phyloP scores from a whole-genome alignment of 1,140 invertebrate species.

The Neoseiulus cucumeris region DNA sequence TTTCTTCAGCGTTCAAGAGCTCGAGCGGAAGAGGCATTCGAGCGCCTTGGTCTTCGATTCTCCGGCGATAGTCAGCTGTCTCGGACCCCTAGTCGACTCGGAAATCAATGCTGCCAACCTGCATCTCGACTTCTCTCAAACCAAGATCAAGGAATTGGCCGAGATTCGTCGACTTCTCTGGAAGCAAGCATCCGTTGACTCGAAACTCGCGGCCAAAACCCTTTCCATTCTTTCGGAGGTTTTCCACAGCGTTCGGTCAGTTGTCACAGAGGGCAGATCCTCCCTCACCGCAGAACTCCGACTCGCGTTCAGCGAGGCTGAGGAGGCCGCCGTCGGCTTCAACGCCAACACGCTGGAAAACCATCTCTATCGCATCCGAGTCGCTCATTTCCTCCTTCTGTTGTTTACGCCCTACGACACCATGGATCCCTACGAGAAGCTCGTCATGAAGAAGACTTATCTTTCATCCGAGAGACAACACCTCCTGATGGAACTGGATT shows the following conservation, averaged over 20 bases:
- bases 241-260: background rate
- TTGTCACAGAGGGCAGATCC: background rate
- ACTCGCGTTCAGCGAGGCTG: background rate
- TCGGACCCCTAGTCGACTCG: background rate
- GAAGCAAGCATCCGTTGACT: background rate
- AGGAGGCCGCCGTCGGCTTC: background rate
- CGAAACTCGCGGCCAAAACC: background rate
- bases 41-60: background rate
- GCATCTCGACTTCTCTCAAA: background rate
- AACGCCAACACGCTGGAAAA: background rate
- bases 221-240: background rate
- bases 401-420: slow-evolving; percentile 29
- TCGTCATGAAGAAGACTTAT: slow-evolving; percentile 42
- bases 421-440: slow-evolving; percentile 53
- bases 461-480: slow-evolving; percentile 37
- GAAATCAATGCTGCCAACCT: background rate
- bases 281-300: background rate
- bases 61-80: background rate
- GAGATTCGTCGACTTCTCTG: background rate
- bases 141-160: background rate
- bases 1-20: background rate
- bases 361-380: background rate
- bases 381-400: slow-evolving; percentile 21
- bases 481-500: slow-evolving; percentile 12
- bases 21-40: background rate